Conservation (phyloP, 2,888 invertebrate genomes). For the Ornithoptera priamus region DNA sequence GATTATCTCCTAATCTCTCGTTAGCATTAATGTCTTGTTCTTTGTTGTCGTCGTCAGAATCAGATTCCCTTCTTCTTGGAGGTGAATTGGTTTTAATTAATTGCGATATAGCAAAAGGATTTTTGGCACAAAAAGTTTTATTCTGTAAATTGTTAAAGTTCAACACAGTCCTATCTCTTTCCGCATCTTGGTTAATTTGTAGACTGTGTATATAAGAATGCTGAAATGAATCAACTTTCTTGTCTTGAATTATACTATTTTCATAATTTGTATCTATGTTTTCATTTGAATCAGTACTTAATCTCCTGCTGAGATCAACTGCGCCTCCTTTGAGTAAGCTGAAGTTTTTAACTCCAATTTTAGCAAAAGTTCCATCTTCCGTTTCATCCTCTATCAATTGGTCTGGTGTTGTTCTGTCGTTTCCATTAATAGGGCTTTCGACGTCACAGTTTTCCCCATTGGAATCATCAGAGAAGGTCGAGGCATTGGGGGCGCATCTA, state of each 20-base stretch:
- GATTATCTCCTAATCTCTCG: conserved; percentile 63
- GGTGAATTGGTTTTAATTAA: conserved; percentile 78
- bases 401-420: conserved; percentile 65
- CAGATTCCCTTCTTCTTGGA: conserved; percentile 75
- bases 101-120: conserved; percentile 79
- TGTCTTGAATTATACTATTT: conserved; percentile 68
- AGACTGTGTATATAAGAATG: conserved; percentile 76
- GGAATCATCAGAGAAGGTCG: conserved; percentile 73
- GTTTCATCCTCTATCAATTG: conserved; percentile 51
- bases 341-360: conserved; percentile 76
- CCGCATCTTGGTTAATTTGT: conserved; percentile 62
- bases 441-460: conserved; percentile 62
- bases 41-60: conserved; percentile 73
- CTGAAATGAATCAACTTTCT: conserved; percentile 71
- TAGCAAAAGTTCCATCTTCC: conserved; percentile 57
- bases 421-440: conserved; percentile 64
- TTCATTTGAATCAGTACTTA: conserved; percentile 77
- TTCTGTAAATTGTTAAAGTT: conserved; percentile 76
- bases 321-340: conserved; percentile 72
- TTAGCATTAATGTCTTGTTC: conserved; percentile 74
- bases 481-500: conserved; percentile 82
- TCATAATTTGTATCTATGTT: conserved; percentile 75
- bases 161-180: conserved; percentile 66
- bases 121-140: conserved; percentile 79
- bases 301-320: conserved; percentile 73